Conservation (phyloP, 2,797 vertebrate genomes). For the Capromys pilorides region DNA sequence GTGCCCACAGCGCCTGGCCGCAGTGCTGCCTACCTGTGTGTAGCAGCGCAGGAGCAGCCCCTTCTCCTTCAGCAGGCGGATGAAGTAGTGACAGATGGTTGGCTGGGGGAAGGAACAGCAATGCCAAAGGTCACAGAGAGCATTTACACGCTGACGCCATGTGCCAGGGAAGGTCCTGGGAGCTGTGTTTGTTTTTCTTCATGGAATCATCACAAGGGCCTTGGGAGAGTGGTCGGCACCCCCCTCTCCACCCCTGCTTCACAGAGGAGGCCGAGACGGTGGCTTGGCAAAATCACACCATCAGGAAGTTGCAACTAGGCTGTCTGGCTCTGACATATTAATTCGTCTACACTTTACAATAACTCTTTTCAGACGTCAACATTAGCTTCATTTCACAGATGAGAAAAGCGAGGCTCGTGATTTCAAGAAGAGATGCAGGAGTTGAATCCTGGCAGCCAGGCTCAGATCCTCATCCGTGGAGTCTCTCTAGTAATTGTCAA, state of each 20-base stretch:
- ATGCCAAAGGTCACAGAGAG: fast-evolving
- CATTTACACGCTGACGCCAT: fast-evolving
- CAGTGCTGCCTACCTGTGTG: slow-evolving; percentile 88
- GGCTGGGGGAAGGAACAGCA: slow-evolving; percentile 84
- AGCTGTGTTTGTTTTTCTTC: not conserved
- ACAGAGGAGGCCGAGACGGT: not conserved
- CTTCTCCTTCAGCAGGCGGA: slow-evolving; percentile 93
- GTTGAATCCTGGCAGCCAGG: not conserved
- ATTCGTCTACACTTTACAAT: not conserved
- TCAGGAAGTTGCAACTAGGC: no score
- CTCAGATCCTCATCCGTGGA: not conserved
- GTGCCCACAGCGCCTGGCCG: fast-evolving
- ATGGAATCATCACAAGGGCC: not conserved
- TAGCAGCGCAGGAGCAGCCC: slow-evolving; percentile 92
- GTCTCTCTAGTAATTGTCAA: fast-evolving
- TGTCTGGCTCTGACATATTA: not conserved
- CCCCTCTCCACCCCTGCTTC: not conserved
- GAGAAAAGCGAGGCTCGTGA: slow-evolving; percentile 20
- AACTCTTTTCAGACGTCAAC: not conserved
- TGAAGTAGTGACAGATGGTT: slow-evolving; percentile 95
- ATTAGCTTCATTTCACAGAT: not conserved
- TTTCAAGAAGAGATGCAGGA: not conserved
- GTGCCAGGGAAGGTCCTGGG: not conserved
- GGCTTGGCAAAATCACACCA: not conserved
- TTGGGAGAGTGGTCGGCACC: not conserved